Evolutionary conservation across 2,113 vertebrate species (phyloP).

Genomic region (Perccottus glenii): DNA sequence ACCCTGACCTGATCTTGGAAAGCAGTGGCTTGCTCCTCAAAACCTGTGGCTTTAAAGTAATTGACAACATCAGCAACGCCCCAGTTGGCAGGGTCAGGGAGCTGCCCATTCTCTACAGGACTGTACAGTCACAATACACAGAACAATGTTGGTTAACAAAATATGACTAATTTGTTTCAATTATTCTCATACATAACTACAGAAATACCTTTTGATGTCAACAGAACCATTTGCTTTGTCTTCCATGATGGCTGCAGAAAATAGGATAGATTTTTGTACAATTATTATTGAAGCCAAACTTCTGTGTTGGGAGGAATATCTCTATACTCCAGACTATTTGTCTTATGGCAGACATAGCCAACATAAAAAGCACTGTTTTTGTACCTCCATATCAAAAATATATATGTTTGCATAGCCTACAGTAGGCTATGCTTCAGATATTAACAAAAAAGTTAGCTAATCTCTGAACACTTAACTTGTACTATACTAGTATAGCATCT

Average conservation of each 20-base stretch:
- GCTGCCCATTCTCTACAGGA: conserved; percentile 88
- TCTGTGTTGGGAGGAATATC: too few species aligned
- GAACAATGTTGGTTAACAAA: background rate
- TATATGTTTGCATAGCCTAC: too few species aligned
- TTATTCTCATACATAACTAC: background rate
- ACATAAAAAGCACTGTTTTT: too few species aligned
- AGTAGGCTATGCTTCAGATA: too few species aligned
- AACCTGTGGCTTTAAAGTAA: conserved; percentile 96
- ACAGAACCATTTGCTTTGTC: conserved; percentile 94
- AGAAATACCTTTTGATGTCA: conserved; percentile 89
- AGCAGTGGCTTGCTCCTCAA: conserved; percentile 94
- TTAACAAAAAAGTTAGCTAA: too few species aligned
- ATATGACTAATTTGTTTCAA: background rate
- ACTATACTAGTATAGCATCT: background rate
- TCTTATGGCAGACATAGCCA: too few species aligned
- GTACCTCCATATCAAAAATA: too few species aligned
- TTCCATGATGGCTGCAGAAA: conserved; percentile 85
- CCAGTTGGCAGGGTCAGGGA: conserved; percentile 94
- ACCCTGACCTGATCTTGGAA: conserved; percentile 95
- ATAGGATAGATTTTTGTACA: conserved; percentile 28
- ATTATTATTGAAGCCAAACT: background rate
- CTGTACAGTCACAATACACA: conserved; percentile 41
- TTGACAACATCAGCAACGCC: conserved; percentile 93
- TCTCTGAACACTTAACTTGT: too few species aligned
- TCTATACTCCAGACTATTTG: too few species aligned